Base-by-base conservation (phyloP, 2,888 invertebrate species). In the Aphodius sticticus region DNA sequence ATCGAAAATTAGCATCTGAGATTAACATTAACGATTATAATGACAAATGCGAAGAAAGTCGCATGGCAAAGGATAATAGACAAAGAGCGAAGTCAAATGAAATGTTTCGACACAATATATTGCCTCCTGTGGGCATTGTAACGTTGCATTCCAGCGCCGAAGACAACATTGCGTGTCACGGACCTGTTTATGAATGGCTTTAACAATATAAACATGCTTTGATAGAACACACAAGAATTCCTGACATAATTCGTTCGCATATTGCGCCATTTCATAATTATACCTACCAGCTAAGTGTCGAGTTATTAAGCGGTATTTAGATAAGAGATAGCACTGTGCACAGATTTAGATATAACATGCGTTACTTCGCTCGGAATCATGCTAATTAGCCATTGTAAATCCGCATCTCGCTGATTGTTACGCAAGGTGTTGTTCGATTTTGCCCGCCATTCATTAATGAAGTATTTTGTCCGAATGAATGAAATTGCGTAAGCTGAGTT, bases 171-270 rank as follows among this genome's bases (percentile, higher is more conserved):
- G 53, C 53, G 12, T 53, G 53, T 53, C 53, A 53, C 12, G 53
- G 53, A 53, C 53, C 53, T 53, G 53, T 53, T 53, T 53, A 53
- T 53, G 53, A 53, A 53, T 53, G 53, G 6, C 7, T 53, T 53
- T 7, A 53, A 53, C 9, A 53, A 53, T 53, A 12, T 53, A 53
- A 53, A 53, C 53, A 53, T 12, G 4, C 53, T 2, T 53, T 53
- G 53, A 53, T 53, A 53, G 53, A 53, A 53, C 53, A 53, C 53
- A 53, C 53, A 53, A 53, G 53, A 53, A 53, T 53, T 53, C 53
- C 53, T 53, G 7, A 12, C 53, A 53, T 53, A 53, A 53, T 53
- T 53, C 6, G 53, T 53, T 53, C 53, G 53, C 53, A 53, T 53
- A 53, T 53, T 53, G 53, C 53, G 53, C 53, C 53, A 53, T 9